Base-by-base conservation (phyloP, 1,140 invertebrate species). In the Bacillus rossius region DNA sequence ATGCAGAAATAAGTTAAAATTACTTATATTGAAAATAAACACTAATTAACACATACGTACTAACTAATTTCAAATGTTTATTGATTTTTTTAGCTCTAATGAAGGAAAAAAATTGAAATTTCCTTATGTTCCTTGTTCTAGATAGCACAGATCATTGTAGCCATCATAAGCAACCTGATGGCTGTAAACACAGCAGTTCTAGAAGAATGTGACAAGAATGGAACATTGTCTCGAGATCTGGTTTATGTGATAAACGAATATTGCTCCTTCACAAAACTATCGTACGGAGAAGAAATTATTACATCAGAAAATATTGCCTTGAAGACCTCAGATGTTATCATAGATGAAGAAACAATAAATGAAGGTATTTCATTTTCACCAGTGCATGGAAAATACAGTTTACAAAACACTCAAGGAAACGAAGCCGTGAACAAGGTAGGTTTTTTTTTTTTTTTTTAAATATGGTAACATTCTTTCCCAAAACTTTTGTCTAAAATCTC, bases 121-220 rank as follows among this genome's bases (percentile, higher is more conserved):
- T 43, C 40, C 25, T 5, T 3, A 1, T 3, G 17, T 19, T 19
- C 17, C 43, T 45, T 2, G 22, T 64, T 59, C 1, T 55, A 71
- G 71, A 68, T 73, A 29, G 71, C 67, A 0, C 62, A 62, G 8
- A 66, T 59, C 20, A 65, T 73, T 65, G 43, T 74, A 3, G 59
- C 59, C n/a, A 63, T 69, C 0, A 51, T 74, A 4, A 73, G 72
- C 56, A 72, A 72, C 50, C 65, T 74, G 60, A 55, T 74, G 56
- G 67, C 65, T 16, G 65, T 70, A 10, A 67, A 73, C 49, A 69
- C 65, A 19, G 57, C 55, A 2, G 59, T 70, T 4, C 49, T 73
- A 17, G 61, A 65, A 19, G 29, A 57, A 1, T 62, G 43, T 14
- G 66, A 65, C 19, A 48, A 45, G 8, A 65, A 69, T 57, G 61